Evolutionary conservation across 2,113 vertebrate species (phyloP), one percentile per base, ranked within the genome.

Genomic region (Merops nubicus): DNA sequence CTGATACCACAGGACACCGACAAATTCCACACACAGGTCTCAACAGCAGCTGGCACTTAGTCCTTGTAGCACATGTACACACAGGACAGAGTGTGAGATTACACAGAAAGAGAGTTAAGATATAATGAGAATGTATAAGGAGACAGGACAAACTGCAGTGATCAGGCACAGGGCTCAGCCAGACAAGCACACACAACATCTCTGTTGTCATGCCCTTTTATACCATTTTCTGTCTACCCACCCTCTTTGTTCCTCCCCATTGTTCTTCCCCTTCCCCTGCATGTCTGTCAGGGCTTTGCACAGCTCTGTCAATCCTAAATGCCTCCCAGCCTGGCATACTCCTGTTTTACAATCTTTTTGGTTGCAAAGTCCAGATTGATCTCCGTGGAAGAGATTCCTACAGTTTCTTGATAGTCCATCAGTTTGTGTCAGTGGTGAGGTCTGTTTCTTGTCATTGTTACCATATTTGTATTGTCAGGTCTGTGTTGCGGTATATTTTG

Each of bases 121-220:
- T 40, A 68, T 48, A 36, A 29, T 19, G 68, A 33, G 20, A 64
- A 70, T 2, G 33, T 45, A 8, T 3, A 38, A 65, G 16, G 76
- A 67, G 11, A 21, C 8, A 45, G 12, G 29, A 50, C 40, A 65
- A 20, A 34, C 13, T 28, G 12, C 2, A 6, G 38, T 40, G 20
- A 28, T 53, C 19, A 59, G 26, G 21, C 5, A 2, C 15, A 64
- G 6, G 23, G 8, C 13, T 83, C 40, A 64, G 31, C 2, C 21
- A 45, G 50, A 56, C 5, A 50, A 51, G 3, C 2, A 0, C 8
- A 16, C 6, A 19, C 5, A 15, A 11, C 2, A 1, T 15, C 22
- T 33, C 34, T 62, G 5, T 56, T 83, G 56, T 23, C 15, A 38
- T 23, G 12, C 21, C 22, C 22, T 59, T 59, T 59, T 59, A 36